Evolutionary conservation across 2,113 vertebrate species (phyloP).

Genomic region (Calypte anna): DNA sequence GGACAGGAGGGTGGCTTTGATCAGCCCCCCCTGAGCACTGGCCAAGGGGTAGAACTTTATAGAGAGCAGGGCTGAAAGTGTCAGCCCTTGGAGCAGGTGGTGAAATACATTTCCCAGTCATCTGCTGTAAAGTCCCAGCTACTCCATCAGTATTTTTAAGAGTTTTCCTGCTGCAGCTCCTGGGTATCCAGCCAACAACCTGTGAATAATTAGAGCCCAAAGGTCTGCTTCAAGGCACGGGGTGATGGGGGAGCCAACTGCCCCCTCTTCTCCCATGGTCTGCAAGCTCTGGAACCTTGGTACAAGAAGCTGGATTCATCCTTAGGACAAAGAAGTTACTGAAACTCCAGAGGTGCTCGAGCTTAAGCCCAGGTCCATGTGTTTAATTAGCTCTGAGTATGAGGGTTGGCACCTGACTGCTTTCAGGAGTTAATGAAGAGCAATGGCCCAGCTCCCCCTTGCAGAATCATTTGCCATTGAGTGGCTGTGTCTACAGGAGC

Average conservation of each 20-base stretch:
- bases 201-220: background rate
- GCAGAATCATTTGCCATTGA: background rate
- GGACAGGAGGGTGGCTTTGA: background rate
- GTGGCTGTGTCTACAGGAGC: background rate
- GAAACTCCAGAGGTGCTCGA: background rate
- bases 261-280: background rate
- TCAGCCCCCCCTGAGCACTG: background rate
- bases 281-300: background rate
- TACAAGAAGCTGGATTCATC: background rate
- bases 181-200: background rate
- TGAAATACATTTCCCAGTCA: background rate
- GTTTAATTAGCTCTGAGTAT: background rate
- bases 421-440: background rate
- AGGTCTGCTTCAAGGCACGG: background rate
- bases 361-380: background rate
- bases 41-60: accelerated
- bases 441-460: background rate
- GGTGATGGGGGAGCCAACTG: background rate
- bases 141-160: background rate
- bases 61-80: background rate
- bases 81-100: background rate
- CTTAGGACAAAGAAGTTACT: background rate
- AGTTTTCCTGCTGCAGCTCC: slow-evolving; percentile 8
- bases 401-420: background rate
- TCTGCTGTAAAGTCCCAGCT: background rate